A percentile compares a stretch with the other conserved stretches of the same genome.
Evolutionary conservation across 64 coral and sea anemone species (phyloP).

Genomic region (Anthopleura sola): DNA sequence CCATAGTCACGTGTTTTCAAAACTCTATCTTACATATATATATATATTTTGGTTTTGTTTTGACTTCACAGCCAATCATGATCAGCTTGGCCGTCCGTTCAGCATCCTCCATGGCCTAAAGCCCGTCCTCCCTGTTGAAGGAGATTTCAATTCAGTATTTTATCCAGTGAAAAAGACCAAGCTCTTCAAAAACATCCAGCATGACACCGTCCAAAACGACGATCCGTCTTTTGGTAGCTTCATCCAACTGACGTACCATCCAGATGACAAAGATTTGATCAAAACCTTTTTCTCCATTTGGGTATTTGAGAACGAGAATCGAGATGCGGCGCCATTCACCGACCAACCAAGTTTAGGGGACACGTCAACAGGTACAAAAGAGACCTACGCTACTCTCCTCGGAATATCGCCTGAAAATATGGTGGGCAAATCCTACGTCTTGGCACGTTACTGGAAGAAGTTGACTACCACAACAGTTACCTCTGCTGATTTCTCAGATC

Average conservation of each 20-base stretch:
- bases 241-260: constrained; percentile 31
- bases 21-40: no score
- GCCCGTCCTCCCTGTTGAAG: constrained; percentile 4
- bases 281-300: constrained; percentile 44
- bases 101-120: constrained; percentile 37
- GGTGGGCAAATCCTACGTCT: constrained; percentile 41
- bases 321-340: constrained; percentile 32
- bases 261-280: constrained; percentile 38
- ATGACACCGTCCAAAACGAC: not conserved
- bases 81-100: constrained; percentile 34
- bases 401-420: constrained; percentile 54
- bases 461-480: constrained; percentile 17
- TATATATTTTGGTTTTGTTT: no score
- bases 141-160: constrained; percentile 16
- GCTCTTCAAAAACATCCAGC: constrained; percentile 27
- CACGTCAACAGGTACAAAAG: not conserved
- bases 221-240: constrained; percentile 21
- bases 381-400: constrained; percentile 19
- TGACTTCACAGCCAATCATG: constrained; percentile 14
- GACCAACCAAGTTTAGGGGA: constrained; percentile 23
- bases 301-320: constrained; percentile 37
- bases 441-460: constrained; percentile 55
- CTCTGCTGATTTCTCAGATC: constrained; percentile 23
- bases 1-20: no score
- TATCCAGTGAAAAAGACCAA: constrained; percentile 27